phyloP scores from a whole-genome alignment of 2,113 vertebrate genomes.

The Melanerpes aurifrons region DNA sequence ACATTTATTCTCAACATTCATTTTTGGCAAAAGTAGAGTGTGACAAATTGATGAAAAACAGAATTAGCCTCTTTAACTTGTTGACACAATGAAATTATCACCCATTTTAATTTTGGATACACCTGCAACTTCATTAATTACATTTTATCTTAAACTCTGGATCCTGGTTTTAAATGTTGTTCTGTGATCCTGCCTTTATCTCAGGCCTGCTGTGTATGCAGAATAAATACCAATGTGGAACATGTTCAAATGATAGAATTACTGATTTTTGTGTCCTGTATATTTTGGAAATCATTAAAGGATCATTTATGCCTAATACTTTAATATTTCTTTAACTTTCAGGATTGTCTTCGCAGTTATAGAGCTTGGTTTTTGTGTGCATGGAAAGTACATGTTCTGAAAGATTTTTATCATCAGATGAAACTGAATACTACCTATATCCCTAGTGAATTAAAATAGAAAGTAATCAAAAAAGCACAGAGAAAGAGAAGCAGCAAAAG shows the following conservation, averaged over 20 bases:
- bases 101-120: neutral
- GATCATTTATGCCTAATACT: neutral
- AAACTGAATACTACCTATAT: neutral
- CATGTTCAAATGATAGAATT: neutral
- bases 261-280: neutral
- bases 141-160: neutral
- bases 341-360: neutral
- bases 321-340: conserved; percentile 37
- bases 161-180: neutral
- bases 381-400: conserved; percentile 27
- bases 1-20: neutral
- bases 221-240: neutral
- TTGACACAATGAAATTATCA: neutral
- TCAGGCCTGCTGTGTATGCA: neutral
- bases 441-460: conserved; percentile 47
- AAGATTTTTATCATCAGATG: neutral
- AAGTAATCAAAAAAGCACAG: neutral
- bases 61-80: neutral
- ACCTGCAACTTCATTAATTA: neutral
- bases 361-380: neutral
- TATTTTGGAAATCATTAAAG: neutral
- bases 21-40: neutral
- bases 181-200: neutral
- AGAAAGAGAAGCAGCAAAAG: neutral
- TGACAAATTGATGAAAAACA: neutral